Evolutionary conservation across 2,888 invertebrate species (phyloP).

Genomic region (Chorisops tibialis): DNA sequence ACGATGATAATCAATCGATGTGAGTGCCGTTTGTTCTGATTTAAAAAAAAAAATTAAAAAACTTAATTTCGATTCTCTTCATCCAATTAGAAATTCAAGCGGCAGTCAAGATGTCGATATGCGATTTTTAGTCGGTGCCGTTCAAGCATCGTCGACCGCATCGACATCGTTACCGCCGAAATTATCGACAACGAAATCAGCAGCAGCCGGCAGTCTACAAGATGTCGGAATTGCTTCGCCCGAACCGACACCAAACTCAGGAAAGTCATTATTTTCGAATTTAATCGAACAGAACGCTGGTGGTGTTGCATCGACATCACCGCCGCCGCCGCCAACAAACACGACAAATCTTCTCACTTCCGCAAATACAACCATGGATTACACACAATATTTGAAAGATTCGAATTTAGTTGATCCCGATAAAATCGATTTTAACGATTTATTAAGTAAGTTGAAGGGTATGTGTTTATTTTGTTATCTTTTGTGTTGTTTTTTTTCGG

Average conservation of each 20-base stretch:
- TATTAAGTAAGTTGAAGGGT: conserved; percentile 40
- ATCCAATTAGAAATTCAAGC: conserved; percentile 10
- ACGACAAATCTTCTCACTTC: not conserved
- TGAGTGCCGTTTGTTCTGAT: not conserved
- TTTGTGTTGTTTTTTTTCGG: not conserved
- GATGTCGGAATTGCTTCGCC: conserved; percentile 36
- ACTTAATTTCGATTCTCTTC: conserved; percentile 14
- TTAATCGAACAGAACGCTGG: not conserved
- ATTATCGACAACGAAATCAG: not conserved
- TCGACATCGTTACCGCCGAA: no score
- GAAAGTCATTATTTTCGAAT: conserved; percentile 35
- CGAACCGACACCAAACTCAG: conserved; percentile 51
- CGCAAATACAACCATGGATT: conserved; percentile 41
- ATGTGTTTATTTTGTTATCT: not conserved
- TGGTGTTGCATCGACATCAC: no score
- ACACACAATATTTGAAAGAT: conserved; percentile 51
- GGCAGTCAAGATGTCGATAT: conserved; percentile 42
- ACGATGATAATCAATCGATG: conserved; percentile 4
- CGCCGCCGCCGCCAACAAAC: not conserved
- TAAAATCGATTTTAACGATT: conserved; percentile 40
- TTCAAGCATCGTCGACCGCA: conserved; percentile 1
- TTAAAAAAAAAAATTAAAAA: no score
- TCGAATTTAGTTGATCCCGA: conserved; percentile 45
- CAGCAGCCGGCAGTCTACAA: conserved; percentile 11
- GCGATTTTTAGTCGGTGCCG: conserved; percentile 38